phyloP scores from a whole-genome alignment of 1,140 invertebrate genomes.

The Chymomyza costata region DNA sequence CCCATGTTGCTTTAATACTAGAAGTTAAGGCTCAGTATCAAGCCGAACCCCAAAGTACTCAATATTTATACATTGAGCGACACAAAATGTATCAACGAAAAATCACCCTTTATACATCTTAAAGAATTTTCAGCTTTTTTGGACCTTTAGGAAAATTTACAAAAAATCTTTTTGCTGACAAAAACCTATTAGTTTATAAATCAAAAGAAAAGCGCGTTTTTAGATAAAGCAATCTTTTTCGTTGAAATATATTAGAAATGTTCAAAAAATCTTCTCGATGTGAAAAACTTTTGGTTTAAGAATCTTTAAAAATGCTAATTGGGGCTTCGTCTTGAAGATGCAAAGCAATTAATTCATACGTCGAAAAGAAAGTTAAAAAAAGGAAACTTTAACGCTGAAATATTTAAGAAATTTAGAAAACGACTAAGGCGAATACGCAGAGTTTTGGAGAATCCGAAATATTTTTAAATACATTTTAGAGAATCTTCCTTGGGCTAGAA shows the following conservation, averaged over 20 bases:
- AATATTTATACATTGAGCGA: too few relatives aligned
- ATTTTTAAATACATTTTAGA: neutral
- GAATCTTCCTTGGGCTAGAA: neutral
- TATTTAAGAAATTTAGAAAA: neutral
- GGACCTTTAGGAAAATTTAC: too few relatives aligned
- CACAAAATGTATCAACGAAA: too few relatives aligned
- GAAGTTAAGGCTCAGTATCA: too few relatives aligned
- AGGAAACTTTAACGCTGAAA: too few relatives aligned
- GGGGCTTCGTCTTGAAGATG: too few relatives aligned
- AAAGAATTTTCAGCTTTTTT: too few relatives aligned
- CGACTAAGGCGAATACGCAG: neutral
- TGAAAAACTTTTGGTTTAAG: neutral
- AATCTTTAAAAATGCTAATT: neutral
- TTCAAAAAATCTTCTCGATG: neutral
- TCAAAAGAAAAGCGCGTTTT: neutral
- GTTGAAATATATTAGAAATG: neutral
- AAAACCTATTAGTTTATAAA: neutral
- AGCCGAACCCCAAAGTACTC: too few relatives aligned
- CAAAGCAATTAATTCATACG: too few relatives aligned
- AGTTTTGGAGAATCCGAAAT: neutral
- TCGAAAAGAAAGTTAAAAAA: too few relatives aligned
- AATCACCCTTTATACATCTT: too few relatives aligned
- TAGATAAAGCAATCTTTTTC: neutral
- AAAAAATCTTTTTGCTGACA: neutral
- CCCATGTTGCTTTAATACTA: too few relatives aligned